phyloP scores from a whole-genome alignment of 2,888 invertebrate genomes.

The Venustoraphidia nigricollis region DNA sequence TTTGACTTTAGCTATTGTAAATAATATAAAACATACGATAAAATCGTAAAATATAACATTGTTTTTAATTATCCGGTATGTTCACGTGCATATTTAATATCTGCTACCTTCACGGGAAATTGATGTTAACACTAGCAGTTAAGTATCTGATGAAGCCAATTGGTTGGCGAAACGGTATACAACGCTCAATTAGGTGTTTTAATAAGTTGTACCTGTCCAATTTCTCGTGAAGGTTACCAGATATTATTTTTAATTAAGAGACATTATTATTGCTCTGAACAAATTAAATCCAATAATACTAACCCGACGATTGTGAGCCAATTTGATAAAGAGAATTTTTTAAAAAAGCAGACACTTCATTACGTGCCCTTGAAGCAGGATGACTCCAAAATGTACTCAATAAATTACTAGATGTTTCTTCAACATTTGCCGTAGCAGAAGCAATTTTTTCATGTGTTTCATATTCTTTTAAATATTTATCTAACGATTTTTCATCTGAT shows the following conservation, averaged over 20 bases:
- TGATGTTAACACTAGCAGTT: too few relatives aligned
- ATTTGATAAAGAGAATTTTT: slow-evolving; percentile 39
- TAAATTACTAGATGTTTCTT: slow-evolving; percentile 30
- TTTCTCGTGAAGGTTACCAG: too few relatives aligned
- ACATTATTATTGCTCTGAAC: not conserved
- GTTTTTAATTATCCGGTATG: too few relatives aligned
- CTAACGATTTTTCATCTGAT: slow-evolving; percentile 30
- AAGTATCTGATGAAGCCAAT: too few relatives aligned
- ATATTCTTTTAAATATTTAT: slow-evolving; percentile 29
- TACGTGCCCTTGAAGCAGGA: slow-evolving; percentile 30
- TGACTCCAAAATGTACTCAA: slow-evolving; percentile 38
- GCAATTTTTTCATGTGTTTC: slow-evolving; percentile 21
- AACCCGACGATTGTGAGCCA: slow-evolving; percentile 32
- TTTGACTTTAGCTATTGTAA: not conserved
- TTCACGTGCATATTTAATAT: too few relatives aligned
- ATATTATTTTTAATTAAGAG: too few relatives aligned
- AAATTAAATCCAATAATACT: slow-evolving; percentile 6
- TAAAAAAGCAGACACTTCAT: slow-evolving; percentile 32
- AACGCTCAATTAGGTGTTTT: too few relatives aligned
- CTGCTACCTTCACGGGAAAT: too few relatives aligned
- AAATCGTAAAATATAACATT: not conserved
- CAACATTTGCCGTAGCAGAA: slow-evolving; percentile 16
- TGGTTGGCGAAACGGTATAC: too few relatives aligned
- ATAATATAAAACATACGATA: too few relatives aligned
- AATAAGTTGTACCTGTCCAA: too few relatives aligned